phyloP scores from a whole-genome alignment of 2,113 vertebrate genomes.

The Candoia aspera region DNA sequence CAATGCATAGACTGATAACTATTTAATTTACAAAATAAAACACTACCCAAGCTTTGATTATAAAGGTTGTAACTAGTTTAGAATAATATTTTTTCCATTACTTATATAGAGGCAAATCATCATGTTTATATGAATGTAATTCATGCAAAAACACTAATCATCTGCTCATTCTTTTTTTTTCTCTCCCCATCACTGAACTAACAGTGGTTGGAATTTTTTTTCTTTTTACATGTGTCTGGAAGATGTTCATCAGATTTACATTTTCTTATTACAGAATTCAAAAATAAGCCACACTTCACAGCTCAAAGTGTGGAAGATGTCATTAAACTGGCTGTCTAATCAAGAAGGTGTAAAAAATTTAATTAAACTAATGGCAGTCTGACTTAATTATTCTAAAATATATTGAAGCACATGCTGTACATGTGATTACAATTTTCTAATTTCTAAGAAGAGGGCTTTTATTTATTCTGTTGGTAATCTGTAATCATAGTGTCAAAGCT shows the following conservation, averaged over 20 bases:
- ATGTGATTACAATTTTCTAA: conserved; percentile 50
- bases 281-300: conserved; percentile 71
- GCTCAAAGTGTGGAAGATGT: conserved; percentile 76
- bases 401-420: conserved; percentile 65
- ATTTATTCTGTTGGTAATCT: conserved; percentile 34
- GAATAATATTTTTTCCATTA: neutral
- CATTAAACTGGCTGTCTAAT: conserved; percentile 84
- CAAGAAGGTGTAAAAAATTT: conserved; percentile 84
- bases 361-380: conserved; percentile 82
- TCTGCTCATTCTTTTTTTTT: conserved; percentile 52
- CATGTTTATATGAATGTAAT: conserved; percentile 37
- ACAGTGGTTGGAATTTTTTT: conserved; percentile 34
- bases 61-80: neutral
- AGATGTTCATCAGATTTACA: conserved; percentile 72
- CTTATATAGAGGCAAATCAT: conserved; percentile 4
- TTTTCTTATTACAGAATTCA: conserved; percentile 77
- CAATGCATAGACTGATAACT: conserved; percentile 8
- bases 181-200: conserved; percentile 62
- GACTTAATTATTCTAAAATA: conserved; percentile 78
- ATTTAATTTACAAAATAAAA: neutral
- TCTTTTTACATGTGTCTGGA: conserved; percentile 67
- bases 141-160: conserved; percentile 51
- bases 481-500: neutral
- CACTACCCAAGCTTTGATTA: neutral
- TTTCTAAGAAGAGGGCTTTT: conserved; percentile 27